Base-by-base conservation (phyloP, 64 coral and sea anemone species). In the Dendronephthya gigantea region DNA sequence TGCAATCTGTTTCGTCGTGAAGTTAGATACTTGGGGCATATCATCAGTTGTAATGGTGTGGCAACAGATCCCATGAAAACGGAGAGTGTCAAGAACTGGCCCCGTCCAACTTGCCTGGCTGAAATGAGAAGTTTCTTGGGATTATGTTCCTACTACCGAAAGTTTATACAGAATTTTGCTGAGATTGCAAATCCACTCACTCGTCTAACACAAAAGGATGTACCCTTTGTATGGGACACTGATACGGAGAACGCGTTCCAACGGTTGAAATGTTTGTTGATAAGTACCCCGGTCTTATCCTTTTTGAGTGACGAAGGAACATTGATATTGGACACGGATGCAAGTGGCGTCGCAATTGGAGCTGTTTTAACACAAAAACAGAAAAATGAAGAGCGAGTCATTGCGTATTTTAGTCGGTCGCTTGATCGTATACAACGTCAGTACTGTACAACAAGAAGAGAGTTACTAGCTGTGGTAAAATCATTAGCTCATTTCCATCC, bases 381-480 rank as follows among this genome's bases (percentile, higher is more conserved):
- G 17, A n/a, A n/a, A 7, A n/a, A 8, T 7, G 66, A 70, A n/a
- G 66, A 70, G 30, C 9, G 27, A 70, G 66, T 70, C 6, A 32
- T 70, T n/a, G 66, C 66, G 7, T 70, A 70, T 70, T 70, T 70
- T 70, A 70, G 66, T n/a, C 66, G 19, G 9, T 70, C 66, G 6
- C 29, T 70, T 25, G 23, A 70, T 70, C 66, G 66, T 25, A 6
- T n/a, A 9, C 66, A 70, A 19, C 66, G 66, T 70, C 85, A 90
- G 33, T 84, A 81, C 23, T 55, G 72, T 19, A 82, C 25, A 15
- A 66, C 83, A 0, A 87, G 85, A n/a, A 45, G 85, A 39, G 49
- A 62, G 27, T 86, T 81, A 82, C 86, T 81, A 19, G 29, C 32
- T 62, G 85, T 82, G 25, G 68, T 59, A 22, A 68, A 69, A 11